phyloP scores from a whole-genome alignment of 2,888 invertebrate species.

The Operophtera brumata region DNA sequence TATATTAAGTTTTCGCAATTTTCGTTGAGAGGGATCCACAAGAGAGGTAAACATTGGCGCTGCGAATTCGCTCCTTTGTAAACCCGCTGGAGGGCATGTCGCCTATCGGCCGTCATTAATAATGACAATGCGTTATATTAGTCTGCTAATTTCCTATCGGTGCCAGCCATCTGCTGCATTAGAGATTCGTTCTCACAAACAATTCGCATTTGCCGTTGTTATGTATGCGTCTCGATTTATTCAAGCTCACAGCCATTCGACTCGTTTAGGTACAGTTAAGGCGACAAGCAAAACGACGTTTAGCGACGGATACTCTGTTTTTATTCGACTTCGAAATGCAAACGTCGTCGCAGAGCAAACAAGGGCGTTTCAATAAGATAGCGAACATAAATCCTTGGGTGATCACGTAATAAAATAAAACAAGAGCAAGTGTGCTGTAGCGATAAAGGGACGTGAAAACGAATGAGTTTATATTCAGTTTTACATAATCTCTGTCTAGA shows the following conservation, averaged over 20 bases:
- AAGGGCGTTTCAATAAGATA: conserved; percentile 47
- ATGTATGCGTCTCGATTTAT: conserved; percentile 30
- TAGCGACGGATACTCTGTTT: conserved; percentile 36
- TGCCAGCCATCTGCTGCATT: conserved; percentile 65
- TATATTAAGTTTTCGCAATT: conserved; percentile 80
- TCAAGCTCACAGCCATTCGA: conserved; percentile 33
- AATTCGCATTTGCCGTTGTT: conserved; percentile 31
- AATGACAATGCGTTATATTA: conserved; percentile 69
- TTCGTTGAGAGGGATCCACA: conserved; percentile 70
- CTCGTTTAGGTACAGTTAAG: conserved; percentile 38
- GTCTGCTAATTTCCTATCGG: conserved; percentile 54
- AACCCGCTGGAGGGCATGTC: conserved; percentile 67
- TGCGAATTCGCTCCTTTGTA: conserved; percentile 64
- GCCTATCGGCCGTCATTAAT: conserved; percentile 59
- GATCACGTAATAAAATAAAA: conserved; percentile 63
- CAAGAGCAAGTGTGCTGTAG: conserved; percentile 56
- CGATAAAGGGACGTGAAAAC: conserved; percentile 62
- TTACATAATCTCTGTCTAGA: conserved; percentile 78
- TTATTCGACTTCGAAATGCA: conserved; percentile 40
- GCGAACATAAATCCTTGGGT: conserved; percentile 47
- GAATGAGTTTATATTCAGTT: conserved; percentile 66
- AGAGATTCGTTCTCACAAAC: conserved; percentile 28
- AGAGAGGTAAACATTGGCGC: conserved; percentile 61
- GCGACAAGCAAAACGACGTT: conserved; percentile 31
- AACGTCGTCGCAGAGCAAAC: conserved; percentile 44